These are phyloP conservation scores for Orthosia gothica DNA, from an alignment of 2,888 invertebrate species.

Conservation along the genomic window DNA sequence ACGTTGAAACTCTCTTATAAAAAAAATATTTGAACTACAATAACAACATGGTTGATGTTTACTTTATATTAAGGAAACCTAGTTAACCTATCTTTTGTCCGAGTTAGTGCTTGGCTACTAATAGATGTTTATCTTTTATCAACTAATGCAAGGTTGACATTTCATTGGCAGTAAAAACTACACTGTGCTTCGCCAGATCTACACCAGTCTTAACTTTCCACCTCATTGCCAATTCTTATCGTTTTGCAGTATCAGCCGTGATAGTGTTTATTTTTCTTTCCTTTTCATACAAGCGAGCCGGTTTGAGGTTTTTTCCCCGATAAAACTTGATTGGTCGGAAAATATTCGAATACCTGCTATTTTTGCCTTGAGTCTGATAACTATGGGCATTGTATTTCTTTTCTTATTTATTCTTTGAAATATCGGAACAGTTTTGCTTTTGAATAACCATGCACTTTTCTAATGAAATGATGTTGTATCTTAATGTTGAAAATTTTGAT, in stretches of 20 bases:
- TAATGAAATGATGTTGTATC: neutral
- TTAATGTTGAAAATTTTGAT: too few species aligned
- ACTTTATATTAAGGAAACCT: too few species aligned
- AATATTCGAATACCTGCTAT: conserved; percentile 41
- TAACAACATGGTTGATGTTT: too few species aligned
- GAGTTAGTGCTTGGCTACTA: too few species aligned
- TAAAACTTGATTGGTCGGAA: conserved; percentile 51
- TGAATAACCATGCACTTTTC: neutral
- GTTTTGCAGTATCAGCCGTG: conserved; percentile 54
- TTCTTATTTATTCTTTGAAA: conserved; percentile 4
- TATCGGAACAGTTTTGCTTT: neutral
- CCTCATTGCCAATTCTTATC: conserved; percentile 46
- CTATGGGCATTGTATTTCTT: neutral
- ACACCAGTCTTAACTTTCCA: conserved; percentile 28
- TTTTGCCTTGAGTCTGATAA: conserved; percentile 27
- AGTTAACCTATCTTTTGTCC: too few species aligned
- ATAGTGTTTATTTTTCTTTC: conserved; percentile 54
- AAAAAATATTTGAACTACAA: too few species aligned
- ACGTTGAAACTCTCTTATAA: too few species aligned
- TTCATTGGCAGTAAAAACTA: too few species aligned
- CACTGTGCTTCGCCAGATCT: neutral
- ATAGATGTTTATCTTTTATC: too few species aligned
- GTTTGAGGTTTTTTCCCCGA: conserved; percentile 36
- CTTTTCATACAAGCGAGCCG: conserved; percentile 35
- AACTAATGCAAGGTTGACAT: too few species aligned